Percentiles rank a stretch among this genome's conserved stretches.
Evolutionary conservation across 2,888 invertebrate species (phyloP).

Genomic region (Folsomia manolachei): DNA sequence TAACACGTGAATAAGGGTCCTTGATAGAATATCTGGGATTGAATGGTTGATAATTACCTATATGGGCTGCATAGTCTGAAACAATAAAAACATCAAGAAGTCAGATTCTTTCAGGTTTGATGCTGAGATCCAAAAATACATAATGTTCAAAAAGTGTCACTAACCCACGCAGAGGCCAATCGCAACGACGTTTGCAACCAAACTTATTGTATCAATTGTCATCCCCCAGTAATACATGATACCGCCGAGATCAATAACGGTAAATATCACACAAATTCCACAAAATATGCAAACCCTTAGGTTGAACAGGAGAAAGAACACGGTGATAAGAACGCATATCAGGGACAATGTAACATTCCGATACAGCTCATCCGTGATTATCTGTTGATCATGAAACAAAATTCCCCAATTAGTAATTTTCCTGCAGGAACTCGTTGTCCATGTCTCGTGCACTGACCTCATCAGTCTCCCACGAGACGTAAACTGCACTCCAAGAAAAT

Average conservation of each 20-base stretch:
- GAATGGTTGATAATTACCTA: slow-evolving; percentile 56
- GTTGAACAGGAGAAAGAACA: slow-evolving; percentile 71
- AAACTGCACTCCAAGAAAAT: slow-evolving; percentile 69
- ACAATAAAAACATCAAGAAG: too few relatives aligned
- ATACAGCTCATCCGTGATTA: slow-evolving; percentile 70
- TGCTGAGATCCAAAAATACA: too few relatives aligned
- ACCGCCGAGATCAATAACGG: slow-evolving; percentile 64
- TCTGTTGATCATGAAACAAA: slow-evolving; percentile 52
- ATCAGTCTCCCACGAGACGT: slow-evolving; percentile 73
- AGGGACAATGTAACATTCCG: slow-evolving; percentile 72
- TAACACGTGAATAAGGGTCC: background rate
- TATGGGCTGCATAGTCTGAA: slow-evolving; percentile 73
- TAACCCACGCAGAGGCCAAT: slow-evolving; percentile 72
- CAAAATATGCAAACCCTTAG: slow-evolving; percentile 75
- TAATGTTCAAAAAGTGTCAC: too few relatives aligned
- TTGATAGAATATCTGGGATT: too few relatives aligned
- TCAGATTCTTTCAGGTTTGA: background rate
- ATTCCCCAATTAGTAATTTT: too few relatives aligned
- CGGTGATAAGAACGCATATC: slow-evolving; percentile 74
- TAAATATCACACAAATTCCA: slow-evolving; percentile 54
- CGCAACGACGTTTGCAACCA: slow-evolving; percentile 73
- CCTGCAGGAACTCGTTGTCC: background rate
- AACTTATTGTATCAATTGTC: slow-evolving; percentile 75
- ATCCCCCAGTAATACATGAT: slow-evolving; percentile 78
- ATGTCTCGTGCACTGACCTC: slow-evolving; percentile 57